Evolutionary conservation across 2,888 invertebrate species (phyloP).

Genomic region (Archips xylosteana): DNA sequence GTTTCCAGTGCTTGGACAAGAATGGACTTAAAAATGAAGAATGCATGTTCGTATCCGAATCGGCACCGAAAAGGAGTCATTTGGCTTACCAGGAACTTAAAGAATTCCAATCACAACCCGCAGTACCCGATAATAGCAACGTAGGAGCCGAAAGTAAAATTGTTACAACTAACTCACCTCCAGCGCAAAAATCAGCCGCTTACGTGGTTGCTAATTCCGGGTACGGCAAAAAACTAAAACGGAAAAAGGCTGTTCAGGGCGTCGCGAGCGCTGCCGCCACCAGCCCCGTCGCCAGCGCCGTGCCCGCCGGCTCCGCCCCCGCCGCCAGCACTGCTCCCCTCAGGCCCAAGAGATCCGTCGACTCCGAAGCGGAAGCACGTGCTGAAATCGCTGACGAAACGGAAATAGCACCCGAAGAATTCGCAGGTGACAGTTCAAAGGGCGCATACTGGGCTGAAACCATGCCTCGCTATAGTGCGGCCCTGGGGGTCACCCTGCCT

Average conservation of each 20-base stretch:
- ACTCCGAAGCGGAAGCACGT: slow-evolving; percentile 64
- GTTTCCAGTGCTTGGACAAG: slow-evolving; percentile 89
- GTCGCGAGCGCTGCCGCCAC: slow-evolving; percentile 58
- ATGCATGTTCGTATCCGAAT: slow-evolving; percentile 91
- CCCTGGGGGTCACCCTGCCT: slow-evolving; percentile 87
- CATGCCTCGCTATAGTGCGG: slow-evolving; percentile 87
- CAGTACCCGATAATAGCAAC: slow-evolving; percentile 65
- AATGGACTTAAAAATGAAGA: slow-evolving; percentile 91
- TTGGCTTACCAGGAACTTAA: slow-evolving; percentile 89
- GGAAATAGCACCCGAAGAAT: slow-evolving; percentile 80
- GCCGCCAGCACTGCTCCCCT: slow-evolving; percentile 46
- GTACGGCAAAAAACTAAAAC: slow-evolving; percentile 75
- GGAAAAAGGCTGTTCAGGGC: slow-evolving; percentile 70
- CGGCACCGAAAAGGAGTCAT: slow-evolving; percentile 87
- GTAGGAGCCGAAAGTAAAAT: slow-evolving; percentile 75
- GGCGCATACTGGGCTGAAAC: slow-evolving; percentile 89
- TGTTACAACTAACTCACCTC: slow-evolving; percentile 70
- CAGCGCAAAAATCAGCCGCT: slow-evolving; percentile 69
- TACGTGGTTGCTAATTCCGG: slow-evolving; percentile 70
- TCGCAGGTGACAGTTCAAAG: slow-evolving; percentile 83
- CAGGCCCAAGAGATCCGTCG: slow-evolving; percentile 72
- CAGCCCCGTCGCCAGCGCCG: slow-evolving; percentile 56
- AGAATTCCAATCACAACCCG: slow-evolving; percentile 83
- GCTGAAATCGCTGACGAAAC: slow-evolving; percentile 68
- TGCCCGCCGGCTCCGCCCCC: slow-evolving; percentile 46